Base-by-base conservation (phyloP, 1,140 invertebrate genomes). In the Lepidurus packardi region DNA sequence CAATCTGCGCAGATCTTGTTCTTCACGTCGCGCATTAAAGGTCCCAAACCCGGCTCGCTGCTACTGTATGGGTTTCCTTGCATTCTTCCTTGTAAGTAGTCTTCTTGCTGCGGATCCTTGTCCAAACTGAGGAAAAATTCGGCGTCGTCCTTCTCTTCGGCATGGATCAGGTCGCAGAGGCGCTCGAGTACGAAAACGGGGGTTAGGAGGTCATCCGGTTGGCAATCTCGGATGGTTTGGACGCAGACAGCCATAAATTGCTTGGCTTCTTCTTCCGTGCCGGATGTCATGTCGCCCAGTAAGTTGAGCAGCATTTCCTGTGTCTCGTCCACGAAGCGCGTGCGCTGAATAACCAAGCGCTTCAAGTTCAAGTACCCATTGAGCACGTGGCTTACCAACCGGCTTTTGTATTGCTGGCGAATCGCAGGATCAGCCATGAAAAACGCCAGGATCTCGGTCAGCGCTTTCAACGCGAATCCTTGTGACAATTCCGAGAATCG, bases 1-100 rank as follows among this genome's bases (percentile, higher is more conserved):
- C 97, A 99, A 87, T 99, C 97, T 82, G 93, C 93, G 83, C 96
- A 98, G 80, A 98, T 97, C 85, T 98, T 98, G 85, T 99, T 99
- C 85, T 99, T 99, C 0, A 99, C 94, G 84, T 99, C 96, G 65
- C 97, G 88, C 97, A 99, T 99, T 0, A 98, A 86, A 0, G 97
- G 97, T 2, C 97, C 97, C 81, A 99, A 89, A 13, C 96, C 96
- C 24, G 93, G 90, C 83, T 98, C 97, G 73, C 92, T 89, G 25
- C 94, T 97, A 74, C 94, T 96, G 85, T 99, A 98, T 0, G 97
- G 97, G 88, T 99, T 99, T 44, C 96, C 96, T 79, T 98, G 87
- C 97, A 99, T 99, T 74, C 97, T 91, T 1, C 95, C 96, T 86
- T 95, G 95, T 79, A 99, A 88, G 85, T 98, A 99, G 85, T 99